Percentiles rank a stretch among this genome's conserved stretches.
Evolutionary conservation across 1,140 invertebrate genomes (phyloP).

Genomic region (Lordiphosa mommai): DNA sequence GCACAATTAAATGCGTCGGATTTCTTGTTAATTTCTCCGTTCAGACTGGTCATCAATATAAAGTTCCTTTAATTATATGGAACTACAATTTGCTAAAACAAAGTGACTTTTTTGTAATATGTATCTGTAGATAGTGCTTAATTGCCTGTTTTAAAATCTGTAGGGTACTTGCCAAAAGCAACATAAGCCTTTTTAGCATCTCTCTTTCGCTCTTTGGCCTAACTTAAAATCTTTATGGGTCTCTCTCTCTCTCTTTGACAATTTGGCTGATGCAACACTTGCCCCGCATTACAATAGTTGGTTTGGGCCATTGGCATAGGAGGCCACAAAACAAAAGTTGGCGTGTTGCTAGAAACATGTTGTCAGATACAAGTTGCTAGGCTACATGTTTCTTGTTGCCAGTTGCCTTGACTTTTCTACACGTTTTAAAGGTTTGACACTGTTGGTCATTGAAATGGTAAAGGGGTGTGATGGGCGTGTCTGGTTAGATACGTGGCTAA

Average conservation of each 20-base stretch:
- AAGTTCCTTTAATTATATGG: too few species aligned
- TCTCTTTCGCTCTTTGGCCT: constrained; percentile 10
- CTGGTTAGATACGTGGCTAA: too few species aligned
- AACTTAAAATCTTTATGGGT: constrained; percentile 11
- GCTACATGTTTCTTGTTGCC: not conserved
- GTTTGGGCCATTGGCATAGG: not conserved
- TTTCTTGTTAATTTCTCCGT: too few species aligned
- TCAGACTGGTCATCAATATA: too few species aligned
- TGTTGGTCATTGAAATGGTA: too few species aligned
- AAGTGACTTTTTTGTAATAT: too few species aligned
- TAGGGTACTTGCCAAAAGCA: constrained; percentile 15
- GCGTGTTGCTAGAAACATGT: constrained; percentile 17
- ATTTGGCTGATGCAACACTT: constrained; percentile 70
- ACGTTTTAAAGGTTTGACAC: constrained; percentile 14
- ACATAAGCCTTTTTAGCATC: constrained; percentile 16
- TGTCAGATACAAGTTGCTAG: constrained; percentile 27
- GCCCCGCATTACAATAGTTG: constrained; percentile 53
- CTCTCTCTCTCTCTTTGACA: constrained; percentile 11
- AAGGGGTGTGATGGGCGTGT: too few species aligned
- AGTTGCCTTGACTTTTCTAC: constrained; percentile 10
- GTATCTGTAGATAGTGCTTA: too few species aligned
- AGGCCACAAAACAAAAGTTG: constrained; percentile 5
- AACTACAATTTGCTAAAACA: too few species aligned
- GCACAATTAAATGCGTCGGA: not conserved
- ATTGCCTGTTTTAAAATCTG: not conserved